A percentile compares a stretch with the other conserved stretches of the same genome.
Conservation (phyloP, 2,797 vertebrate species). For the Artibeus lituratus region DNA sequence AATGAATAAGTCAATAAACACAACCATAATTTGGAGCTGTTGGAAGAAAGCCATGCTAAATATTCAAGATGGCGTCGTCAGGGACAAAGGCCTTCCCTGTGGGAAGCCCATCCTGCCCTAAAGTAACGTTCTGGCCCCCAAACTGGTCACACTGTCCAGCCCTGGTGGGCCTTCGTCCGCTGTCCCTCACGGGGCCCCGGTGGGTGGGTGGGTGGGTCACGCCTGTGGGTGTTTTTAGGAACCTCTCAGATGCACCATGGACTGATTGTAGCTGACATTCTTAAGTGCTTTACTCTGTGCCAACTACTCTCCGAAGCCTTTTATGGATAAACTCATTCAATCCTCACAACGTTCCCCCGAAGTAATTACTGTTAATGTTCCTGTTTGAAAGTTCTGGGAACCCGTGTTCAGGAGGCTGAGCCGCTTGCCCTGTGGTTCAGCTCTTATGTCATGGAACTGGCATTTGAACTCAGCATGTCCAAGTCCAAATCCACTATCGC, state of each 20-base stretch:
- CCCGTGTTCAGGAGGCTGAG: neutral
- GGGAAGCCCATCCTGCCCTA: neutral
- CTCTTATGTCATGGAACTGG: neutral
- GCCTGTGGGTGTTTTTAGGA: neutral
- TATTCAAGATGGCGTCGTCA: neutral
- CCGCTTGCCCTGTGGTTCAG: neutral
- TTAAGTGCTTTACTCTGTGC: neutral
- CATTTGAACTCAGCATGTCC: neutral
- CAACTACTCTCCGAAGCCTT: neutral
- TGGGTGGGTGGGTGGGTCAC: fast-evolving
- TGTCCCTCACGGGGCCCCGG: fast-evolving
- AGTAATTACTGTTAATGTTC: neutral
- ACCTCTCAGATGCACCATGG: neutral
- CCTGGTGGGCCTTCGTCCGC: fast-evolving
- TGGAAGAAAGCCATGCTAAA: neutral
- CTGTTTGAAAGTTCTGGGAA: neutral
- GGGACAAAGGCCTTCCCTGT: neutral
- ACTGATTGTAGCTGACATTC: neutral
- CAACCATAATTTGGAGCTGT: neutral
- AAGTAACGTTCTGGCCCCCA: neutral
- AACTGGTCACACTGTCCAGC: neutral
- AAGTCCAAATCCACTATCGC: neutral
- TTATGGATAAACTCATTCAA: neutral
- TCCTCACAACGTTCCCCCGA: neutral
- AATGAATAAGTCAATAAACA: too few species aligned